Evolutionary conservation across 2,797 vertebrate species (phyloP).

Genomic region (Chaunax sp.): DNA sequence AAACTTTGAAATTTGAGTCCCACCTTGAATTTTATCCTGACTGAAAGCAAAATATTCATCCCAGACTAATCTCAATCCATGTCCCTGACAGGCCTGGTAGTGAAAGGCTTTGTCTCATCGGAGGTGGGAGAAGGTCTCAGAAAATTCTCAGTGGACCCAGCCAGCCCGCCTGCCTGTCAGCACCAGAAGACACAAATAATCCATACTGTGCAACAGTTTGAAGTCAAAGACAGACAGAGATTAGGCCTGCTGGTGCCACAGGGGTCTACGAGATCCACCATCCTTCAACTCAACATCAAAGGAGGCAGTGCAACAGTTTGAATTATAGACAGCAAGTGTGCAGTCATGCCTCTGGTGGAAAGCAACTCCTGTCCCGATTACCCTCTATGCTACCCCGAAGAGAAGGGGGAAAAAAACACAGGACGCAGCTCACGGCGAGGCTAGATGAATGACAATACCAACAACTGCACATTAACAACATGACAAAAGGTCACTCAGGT

Average conservation of each 20-base stretch:
- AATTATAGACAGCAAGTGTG: conserved; percentile 72
- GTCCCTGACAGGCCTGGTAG: conserved; percentile 31
- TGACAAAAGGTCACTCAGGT: conserved; percentile 26
- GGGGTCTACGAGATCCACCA: conserved; percentile 36
- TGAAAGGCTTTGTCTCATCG: conserved; percentile 18
- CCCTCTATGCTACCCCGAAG: conserved; percentile 33
- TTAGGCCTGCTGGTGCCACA: conserved; percentile 52
- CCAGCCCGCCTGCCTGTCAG: conserved; percentile 50
- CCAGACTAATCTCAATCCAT: conserved; percentile 49
- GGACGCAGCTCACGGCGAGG: conserved; percentile 9
- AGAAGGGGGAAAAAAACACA: conserved; percentile 2
- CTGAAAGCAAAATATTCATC: conserved; percentile 54
- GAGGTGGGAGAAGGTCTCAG: conserved; percentile 20
- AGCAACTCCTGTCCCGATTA: conserved; percentile 43
- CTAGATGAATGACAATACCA: conserved; percentile 54
- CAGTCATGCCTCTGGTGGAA: conserved; percentile 44
- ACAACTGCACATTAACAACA: conserved; percentile 58
- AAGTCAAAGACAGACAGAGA: conserved; percentile 60
- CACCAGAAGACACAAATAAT: conserved; percentile 57
- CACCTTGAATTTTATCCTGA: conserved; percentile 44
- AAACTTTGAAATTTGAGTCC: conserved; percentile 44
- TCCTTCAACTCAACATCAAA: conserved; percentile 62
- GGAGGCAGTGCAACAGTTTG: conserved; percentile 51
- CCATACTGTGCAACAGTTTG: conserved; percentile 46
- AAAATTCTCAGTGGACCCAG: conserved; percentile 7